A percentile compares a stretch with the other conserved stretches of the same genome.
phyloP scores from a whole-genome alignment of 2,797 vertebrate species.

The Eurystomus glaucurus region DNA sequence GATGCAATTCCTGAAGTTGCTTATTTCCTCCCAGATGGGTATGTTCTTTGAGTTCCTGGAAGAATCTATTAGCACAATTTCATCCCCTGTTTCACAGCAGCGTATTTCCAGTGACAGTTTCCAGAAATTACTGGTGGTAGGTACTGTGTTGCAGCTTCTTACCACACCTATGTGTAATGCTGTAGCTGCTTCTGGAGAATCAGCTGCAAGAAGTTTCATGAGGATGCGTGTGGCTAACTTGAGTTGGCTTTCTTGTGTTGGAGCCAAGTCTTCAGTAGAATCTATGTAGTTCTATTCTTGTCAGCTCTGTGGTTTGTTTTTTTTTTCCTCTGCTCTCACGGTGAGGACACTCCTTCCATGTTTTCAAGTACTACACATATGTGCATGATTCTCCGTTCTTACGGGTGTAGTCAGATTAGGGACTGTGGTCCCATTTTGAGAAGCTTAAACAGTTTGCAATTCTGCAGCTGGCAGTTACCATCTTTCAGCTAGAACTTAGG shows the following conservation, averaged over 20 bases:
- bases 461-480: slow-evolving; percentile 43
- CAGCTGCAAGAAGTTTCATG: neutral
- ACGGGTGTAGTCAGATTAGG: neutral
- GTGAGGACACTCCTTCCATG: neutral
- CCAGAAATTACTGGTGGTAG: neutral
- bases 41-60: neutral
- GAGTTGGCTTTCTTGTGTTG: neutral
- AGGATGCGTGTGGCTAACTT: neutral
- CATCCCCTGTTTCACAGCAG: neutral
- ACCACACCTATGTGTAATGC: neutral
- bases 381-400: neutral
- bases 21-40: neutral
- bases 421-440: neutral
- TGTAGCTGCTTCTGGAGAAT: neutral
- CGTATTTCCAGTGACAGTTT: neutral
- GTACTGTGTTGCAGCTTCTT: neutral
- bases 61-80: neutral
- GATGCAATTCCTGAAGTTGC: neutral
- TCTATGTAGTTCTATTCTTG: slow-evolving; percentile 34
- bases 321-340: neutral
- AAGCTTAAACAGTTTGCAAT: neutral
- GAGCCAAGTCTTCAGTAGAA: neutral
- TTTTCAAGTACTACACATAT: neutral
- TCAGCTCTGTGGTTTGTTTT: neutral
- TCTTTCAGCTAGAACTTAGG: neutral